Percentiles rank a stretch among this genome's conserved stretches.
Evolutionary conservation across 2,113 vertebrate genomes (phyloP).

Genomic region (Bettongia penicillata): DNA sequence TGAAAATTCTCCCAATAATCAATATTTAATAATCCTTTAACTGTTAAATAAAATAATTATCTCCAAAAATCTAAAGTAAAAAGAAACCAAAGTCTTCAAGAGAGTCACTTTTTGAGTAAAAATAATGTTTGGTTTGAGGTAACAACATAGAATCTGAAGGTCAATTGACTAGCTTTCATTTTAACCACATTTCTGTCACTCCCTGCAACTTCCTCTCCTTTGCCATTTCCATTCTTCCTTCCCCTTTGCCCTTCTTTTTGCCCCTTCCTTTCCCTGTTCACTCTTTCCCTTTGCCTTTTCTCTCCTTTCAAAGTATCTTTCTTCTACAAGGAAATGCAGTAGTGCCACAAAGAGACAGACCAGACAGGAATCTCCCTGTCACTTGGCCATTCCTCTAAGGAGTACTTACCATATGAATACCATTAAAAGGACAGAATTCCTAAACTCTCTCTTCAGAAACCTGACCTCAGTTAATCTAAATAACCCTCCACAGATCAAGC

Average conservation of each 20-base stretch:
- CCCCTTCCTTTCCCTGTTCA: neutral
- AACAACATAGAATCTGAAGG: neutral
- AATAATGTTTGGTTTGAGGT: neutral
- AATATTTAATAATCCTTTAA: neutral
- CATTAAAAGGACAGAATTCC: conserved; percentile 53
- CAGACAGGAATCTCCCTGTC: conserved; percentile 32
- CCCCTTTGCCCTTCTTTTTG: neutral
- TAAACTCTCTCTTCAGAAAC: conserved; percentile 54
- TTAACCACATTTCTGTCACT: neutral
- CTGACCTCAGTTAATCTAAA: conserved; percentile 60
- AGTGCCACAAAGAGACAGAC: conserved; percentile 37
- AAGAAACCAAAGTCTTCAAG: neutral
- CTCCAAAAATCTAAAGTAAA: neutral
- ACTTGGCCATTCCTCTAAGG: conserved; percentile 19
- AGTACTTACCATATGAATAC: conserved; percentile 39
- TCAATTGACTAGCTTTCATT: neutral
- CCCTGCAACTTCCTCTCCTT: neutral
- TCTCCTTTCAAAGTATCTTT: neutral
- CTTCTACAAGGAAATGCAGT: conserved; percentile 30
- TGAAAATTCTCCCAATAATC: neutral
- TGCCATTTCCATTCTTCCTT: neutral
- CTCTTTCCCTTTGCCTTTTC: neutral
- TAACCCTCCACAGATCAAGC: conserved; percentile 66
- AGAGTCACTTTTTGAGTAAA: neutral
- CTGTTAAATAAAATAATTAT: neutral